These are phyloP conservation scores for Morinoia aosen DNA, from an alignment of 2,888 invertebrate species.

Conservation along the genomic window DNA sequence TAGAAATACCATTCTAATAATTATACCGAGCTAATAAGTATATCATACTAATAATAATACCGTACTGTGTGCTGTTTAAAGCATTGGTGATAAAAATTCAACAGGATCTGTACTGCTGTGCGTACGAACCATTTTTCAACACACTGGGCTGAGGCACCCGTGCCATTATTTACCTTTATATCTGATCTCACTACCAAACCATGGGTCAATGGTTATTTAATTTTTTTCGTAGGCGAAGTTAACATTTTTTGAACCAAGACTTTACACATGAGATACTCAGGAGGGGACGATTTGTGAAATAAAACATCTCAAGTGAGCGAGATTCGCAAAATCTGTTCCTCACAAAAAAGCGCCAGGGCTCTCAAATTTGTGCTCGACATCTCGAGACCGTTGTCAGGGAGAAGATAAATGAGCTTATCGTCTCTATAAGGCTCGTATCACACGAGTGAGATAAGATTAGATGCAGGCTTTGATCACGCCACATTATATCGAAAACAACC, in stretches of 20 bases:
- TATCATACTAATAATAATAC: no score
- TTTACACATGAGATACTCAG: background rate
- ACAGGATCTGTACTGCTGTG: background rate
- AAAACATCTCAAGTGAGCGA: background rate
- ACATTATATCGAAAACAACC: background rate
- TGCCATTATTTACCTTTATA: background rate
- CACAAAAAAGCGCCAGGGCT: background rate
- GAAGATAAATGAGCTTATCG: background rate
- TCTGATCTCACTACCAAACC: background rate
- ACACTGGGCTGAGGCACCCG: background rate
- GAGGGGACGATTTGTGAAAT: background rate
- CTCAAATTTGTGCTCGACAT: background rate
- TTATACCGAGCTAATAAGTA: no score
- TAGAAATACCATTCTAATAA: no score
- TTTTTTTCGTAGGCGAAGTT: background rate
- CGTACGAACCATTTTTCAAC: background rate
- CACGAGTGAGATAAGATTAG: background rate
- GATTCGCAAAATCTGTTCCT: background rate
- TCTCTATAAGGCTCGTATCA: background rate
- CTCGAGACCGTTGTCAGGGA: background rate
- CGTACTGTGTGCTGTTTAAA: background rate
- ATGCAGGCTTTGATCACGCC: background rate
- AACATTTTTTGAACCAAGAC: background rate
- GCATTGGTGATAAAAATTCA: no score
- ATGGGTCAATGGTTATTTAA: background rate